These are phyloP conservation scores for Phalera bucephala DNA, from an alignment of 2,888 invertebrate species.

Conservation along the genomic window DNA sequence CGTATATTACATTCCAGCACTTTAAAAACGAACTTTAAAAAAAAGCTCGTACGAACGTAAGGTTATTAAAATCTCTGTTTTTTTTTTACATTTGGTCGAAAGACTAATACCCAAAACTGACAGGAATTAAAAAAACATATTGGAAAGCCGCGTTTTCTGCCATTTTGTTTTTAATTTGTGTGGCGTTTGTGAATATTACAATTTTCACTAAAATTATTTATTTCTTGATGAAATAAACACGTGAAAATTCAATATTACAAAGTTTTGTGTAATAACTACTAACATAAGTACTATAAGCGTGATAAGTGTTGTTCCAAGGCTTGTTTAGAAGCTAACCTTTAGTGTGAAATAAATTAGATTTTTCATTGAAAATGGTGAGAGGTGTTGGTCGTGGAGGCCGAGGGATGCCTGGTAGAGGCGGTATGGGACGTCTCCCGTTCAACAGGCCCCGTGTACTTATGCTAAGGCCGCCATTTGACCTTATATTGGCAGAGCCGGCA, in stretches of 20 bases:
- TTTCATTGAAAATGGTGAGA: conserved; percentile 84
- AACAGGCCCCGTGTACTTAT: conserved; percentile 69
- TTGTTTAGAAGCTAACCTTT: background rate
- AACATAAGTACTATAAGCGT: background rate
- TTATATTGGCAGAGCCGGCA: conserved; percentile 93
- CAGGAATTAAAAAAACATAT: too few species aligned
- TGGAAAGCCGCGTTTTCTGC: too few species aligned
- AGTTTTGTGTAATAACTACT: background rate
- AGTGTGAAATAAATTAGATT: background rate
- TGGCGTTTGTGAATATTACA: too few species aligned
- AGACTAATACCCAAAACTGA: too few species aligned
- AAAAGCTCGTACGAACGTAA: too few species aligned
- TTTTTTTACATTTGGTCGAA: too few species aligned
- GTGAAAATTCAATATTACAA: background rate
- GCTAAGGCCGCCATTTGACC: conserved; percentile 92
- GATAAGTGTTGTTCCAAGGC: background rate
- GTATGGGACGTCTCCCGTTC: conserved; percentile 79
- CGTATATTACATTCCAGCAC: too few species aligned
- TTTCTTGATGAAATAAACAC: background rate
- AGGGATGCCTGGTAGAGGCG: conserved; percentile 85
- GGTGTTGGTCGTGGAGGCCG: conserved; percentile 86
- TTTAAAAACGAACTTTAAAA: too few species aligned
- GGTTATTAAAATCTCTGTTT: too few species aligned
- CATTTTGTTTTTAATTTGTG: too few species aligned
- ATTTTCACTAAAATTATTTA: too few species aligned